Evolutionary conservation across 1,140 invertebrate genomes (phyloP).

Genomic region (Drosophila triauraria): DNA sequence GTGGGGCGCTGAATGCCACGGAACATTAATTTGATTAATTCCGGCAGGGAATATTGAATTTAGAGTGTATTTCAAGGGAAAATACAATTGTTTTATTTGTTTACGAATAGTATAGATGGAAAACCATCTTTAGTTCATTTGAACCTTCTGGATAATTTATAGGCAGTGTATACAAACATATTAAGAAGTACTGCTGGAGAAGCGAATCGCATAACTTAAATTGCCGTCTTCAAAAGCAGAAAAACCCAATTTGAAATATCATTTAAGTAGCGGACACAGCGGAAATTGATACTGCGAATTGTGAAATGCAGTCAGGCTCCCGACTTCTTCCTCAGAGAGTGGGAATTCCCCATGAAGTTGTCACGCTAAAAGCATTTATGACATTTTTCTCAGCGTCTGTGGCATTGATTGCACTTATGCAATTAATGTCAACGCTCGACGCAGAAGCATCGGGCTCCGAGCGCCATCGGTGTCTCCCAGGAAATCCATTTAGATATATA

Average conservation of each 20-base stretch:
- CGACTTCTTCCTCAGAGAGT: constrained; percentile 1
- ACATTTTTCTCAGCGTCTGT: constrained; percentile 28
- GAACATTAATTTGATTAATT: constrained; percentile 1
- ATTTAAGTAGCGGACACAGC: constrained; percentile 25
- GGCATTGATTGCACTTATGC: constrained; percentile 72
- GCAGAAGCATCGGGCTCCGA: constrained; percentile 19
- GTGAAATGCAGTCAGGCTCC: background rate
- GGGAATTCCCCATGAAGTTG: constrained; percentile 15
- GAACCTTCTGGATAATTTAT: background rate
- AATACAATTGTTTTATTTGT: background rate
- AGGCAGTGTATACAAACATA: background rate
- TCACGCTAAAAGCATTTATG: constrained; percentile 46
- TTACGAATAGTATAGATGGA: background rate
- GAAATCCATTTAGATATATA: constrained; percentile 70
- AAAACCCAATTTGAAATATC: constrained; percentile 26
- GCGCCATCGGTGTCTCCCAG: constrained; percentile 47
- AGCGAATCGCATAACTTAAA: background rate
- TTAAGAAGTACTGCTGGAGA: background rate
- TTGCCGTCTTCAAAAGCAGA: constrained; percentile 1
- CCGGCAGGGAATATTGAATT: background rate
- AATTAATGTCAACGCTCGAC: constrained; percentile 64
- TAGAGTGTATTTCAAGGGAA: background rate
- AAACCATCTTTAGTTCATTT: background rate
- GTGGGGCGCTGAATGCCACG: background rate
- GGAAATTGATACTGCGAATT: constrained; percentile 35